Evolutionary conservation across 2,888 invertebrate genomes (phyloP).

Genomic region (Ophioninae sp.): DNA sequence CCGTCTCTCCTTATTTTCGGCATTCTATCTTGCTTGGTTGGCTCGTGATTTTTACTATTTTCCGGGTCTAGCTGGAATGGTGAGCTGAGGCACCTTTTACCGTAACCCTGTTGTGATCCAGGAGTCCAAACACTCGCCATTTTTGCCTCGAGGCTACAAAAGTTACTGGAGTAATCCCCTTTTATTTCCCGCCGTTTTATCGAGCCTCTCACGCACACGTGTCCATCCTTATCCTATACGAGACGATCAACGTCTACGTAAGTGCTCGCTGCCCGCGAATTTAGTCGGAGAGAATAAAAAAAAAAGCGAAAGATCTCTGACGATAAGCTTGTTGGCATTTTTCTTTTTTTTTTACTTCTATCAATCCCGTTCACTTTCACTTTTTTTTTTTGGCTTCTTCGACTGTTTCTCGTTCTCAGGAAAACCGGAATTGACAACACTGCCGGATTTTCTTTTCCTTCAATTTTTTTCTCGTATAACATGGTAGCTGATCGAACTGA

Average conservation of each 20-base stretch:
- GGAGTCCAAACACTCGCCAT: slow-evolving; percentile 35
- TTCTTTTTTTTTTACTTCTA: slow-evolving; percentile 11
- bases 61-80: slow-evolving; percentile 42
- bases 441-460: too few relatives aligned
- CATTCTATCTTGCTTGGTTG: slow-evolving; percentile 40
- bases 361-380: slow-evolving; percentile 11
- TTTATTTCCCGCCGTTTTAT: slow-evolving; percentile 66
- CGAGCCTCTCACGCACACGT: slow-evolving; percentile 51
- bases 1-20: slow-evolving; percentile 31
- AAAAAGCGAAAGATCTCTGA: slow-evolving; percentile 16
- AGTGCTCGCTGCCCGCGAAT: slow-evolving; percentile 46
- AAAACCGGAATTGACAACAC: background rate
- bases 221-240: slow-evolving; percentile 36
- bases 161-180: slow-evolving; percentile 67
- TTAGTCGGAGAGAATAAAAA: slow-evolving; percentile 22
- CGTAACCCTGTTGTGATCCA: slow-evolving; percentile 13
- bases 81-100: slow-evolving; percentile 4
- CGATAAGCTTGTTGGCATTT: slow-evolving; percentile 22
- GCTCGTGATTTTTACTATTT: slow-evolving; percentile 66
- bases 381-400: background rate
- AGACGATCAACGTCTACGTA: slow-evolving; percentile 45
- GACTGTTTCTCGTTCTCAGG: background rate
- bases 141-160: slow-evolving; percentile 59
- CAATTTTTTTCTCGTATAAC: too few relatives aligned
- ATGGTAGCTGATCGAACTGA: too few relatives aligned